Evolutionary conservation across 2,113 vertebrate species (phyloP).

Genomic region (Austrofundulus limnaeus): DNA sequence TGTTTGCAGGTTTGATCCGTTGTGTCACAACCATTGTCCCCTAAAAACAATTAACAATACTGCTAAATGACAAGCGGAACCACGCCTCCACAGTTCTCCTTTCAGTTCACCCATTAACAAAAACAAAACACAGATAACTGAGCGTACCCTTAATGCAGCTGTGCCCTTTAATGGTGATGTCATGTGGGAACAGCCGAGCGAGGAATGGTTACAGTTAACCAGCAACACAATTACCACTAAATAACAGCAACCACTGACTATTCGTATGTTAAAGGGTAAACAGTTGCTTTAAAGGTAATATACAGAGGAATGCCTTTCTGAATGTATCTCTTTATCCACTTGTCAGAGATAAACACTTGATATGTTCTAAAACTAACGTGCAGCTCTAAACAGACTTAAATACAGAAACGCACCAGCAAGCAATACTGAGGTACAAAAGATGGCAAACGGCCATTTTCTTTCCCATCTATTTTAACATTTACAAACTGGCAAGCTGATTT

Average conservation of each 20-base stretch:
- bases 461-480: conserved; percentile 24
- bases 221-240: background rate
- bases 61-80: conserved; percentile 95
- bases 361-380: conserved; percentile 46
- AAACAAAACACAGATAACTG: conserved; percentile 22
- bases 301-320: conserved; percentile 62
- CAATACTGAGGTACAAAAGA: conserved; percentile 48
- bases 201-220: background rate
- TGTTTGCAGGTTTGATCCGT: conserved; percentile 94
- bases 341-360: conserved; percentile 48
- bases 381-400: conserved; percentile 52
- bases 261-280: conserved; percentile 41
- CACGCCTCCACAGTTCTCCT: conserved; percentile 42
- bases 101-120: conserved; percentile 32
- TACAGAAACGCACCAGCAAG: conserved; percentile 42
- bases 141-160: conserved; percentile 74
- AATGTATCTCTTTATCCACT: conserved; percentile 76
- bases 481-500: conserved; percentile 35
- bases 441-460: conserved; percentile 37
- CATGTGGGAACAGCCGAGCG: conserved; percentile 1
- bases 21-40: conserved; percentile 98
- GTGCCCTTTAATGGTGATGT: conserved; percentile 41
- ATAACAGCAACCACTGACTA: background rate
- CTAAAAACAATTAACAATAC: conserved; percentile 99
- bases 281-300: conserved; percentile 76